Conservation (phyloP, 2,888 invertebrate genomes). For the Campopleginae sp. region DNA sequence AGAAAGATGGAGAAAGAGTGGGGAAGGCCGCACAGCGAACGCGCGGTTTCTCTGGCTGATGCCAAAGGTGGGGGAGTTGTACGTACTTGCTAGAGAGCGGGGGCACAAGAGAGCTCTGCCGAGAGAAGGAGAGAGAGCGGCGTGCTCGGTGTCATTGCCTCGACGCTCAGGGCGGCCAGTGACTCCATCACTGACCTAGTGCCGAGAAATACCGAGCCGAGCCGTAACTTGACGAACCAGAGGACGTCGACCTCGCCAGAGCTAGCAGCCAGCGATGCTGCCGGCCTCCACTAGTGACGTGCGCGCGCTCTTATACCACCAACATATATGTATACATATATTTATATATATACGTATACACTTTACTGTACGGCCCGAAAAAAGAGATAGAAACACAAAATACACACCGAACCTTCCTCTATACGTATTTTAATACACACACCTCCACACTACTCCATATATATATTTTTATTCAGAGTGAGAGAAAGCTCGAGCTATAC, state of each 20-base stretch:
- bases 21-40: constrained; percentile 10
- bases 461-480: not conserved
- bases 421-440: not conserved
- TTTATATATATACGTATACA: constrained; percentile 1
- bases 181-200: constrained; percentile 85
- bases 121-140: constrained; percentile 62
- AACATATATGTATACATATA: constrained; percentile 14
- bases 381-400: constrained; percentile 11
- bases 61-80: constrained; percentile 73
- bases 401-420: constrained; percentile 9
- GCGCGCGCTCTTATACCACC: constrained; percentile 54
- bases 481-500: constrained; percentile 37
- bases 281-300: constrained; percentile 64
- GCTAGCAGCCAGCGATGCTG: constrained; percentile 78
- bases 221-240: constrained; percentile 75
- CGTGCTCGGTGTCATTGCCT: constrained; percentile 84
- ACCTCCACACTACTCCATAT: not conserved
- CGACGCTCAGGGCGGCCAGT: constrained; percentile 84
- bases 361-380: not conserved
- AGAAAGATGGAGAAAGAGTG: constrained; percentile 59
- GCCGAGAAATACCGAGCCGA: constrained; percentile 80
- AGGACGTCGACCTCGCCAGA: constrained; percentile 79
- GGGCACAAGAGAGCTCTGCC: constrained; percentile 31
- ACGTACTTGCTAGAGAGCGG: constrained; percentile 46
- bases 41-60: constrained; percentile 70